Evolutionary conservation across 2,113 vertebrate genomes (phyloP).

Genomic region (Macaca mulatta): DNA sequence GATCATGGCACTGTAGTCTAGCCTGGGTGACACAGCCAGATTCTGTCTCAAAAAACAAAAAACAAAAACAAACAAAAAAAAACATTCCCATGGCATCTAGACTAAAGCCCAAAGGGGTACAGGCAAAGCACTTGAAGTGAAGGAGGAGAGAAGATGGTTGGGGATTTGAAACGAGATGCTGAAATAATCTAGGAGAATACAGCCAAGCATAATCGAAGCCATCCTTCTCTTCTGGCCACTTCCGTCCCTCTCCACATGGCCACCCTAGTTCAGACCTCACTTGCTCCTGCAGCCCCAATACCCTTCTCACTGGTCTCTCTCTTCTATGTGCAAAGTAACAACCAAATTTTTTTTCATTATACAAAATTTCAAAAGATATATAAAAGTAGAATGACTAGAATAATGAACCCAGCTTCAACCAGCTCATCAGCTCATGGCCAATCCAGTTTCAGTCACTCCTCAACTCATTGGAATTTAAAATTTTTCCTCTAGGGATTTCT

Average conservation of each 20-base stretch:
- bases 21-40: too few relatives aligned
- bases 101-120: neutral
- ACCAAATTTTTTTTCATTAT: neutral
- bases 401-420: neutral
- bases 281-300: too few relatives aligned
- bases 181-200: neutral
- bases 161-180: neutral
- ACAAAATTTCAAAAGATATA: neutral
- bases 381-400: neutral
- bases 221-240: neutral
- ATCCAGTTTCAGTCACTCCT: neutral
- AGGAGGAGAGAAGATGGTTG: neutral
- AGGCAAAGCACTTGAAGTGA: neutral
- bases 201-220: neutral
- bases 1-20: too few relatives aligned
- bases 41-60: neutral
- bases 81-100: neutral
- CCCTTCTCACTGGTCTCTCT: neutral
- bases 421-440: neutral
- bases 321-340: neutral
- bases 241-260: neutral
- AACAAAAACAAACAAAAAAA: neutral
- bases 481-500: neutral
- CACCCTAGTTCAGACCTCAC: neutral
- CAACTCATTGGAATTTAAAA: neutral